Evolutionary conservation across 2,113 vertebrate species (phyloP).

Genomic region (Murina feae): DNA sequence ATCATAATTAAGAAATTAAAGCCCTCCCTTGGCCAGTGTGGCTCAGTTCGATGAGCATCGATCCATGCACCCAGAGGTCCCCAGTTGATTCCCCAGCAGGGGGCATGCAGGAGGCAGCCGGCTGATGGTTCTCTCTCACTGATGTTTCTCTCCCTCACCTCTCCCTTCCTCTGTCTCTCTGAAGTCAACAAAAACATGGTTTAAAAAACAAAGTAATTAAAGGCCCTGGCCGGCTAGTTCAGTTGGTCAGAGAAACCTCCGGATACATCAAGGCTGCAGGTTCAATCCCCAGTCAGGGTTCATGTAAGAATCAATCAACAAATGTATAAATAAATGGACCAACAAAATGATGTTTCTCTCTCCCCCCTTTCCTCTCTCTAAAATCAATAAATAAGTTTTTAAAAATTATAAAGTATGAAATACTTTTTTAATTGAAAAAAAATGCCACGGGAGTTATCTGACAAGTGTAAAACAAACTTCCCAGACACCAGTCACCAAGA

Average conservation of each 20-base stretch:
- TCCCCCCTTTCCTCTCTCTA: not conserved
- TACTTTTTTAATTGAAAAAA: not conserved
- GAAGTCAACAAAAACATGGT: not conserved
- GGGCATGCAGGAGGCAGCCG: not conserved
- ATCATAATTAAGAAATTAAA: not conserved
- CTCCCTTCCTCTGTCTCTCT: not conserved
- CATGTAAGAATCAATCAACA: not conserved
- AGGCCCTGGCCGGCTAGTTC: not conserved
- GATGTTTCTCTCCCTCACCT: not conserved
- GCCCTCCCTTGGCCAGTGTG: not conserved
- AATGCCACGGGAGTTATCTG: not conserved
- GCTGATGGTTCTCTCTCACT: not conserved
- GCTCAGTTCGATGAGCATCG: not conserved
- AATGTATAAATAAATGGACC: not conserved
- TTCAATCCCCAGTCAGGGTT: not conserved
- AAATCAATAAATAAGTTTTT: not conserved
- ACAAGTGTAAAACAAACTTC: constrained; percentile 21
- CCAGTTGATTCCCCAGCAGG: not conserved
- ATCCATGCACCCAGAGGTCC: not conserved
- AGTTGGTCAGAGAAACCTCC: not conserved
- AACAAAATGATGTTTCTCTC: not conserved
- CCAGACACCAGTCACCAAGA: not conserved
- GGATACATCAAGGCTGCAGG: not conserved
- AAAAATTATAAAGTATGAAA: not conserved
- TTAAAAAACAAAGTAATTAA: not conserved